Evolutionary conservation across 1,140 invertebrate genomes (phyloP), one percentile per base, ranked within the genome.

Genomic region (Octopus sinensis): DNA sequence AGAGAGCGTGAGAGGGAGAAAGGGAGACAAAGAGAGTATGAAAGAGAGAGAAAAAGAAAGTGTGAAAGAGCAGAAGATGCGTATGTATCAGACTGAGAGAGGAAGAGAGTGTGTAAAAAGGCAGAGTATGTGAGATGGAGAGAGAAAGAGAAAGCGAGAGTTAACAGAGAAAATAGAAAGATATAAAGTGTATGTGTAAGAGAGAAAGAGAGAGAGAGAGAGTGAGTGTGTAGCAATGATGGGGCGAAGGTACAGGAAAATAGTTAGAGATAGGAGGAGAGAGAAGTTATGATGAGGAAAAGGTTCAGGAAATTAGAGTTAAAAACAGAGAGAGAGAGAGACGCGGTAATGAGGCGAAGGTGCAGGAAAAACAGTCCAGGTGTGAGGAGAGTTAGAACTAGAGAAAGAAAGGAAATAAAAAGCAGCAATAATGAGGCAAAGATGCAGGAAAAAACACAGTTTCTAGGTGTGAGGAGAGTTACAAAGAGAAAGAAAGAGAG

Each of bases 71-170:
- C 9, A 23, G 23, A 23, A 52, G 13, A 52, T 10, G 52, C 5
- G 10, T 7, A 68, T 43, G 23, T 9, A 43, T 17, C 23, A 30
- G 5, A 23, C 23, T n/a, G 56, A 78, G 77, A 78, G 77, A 78
- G 79, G 1, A 9, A n/a, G 7, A n/a, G 23, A 23, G 23, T 12
- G 10, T 10, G 23, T 17, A 80, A 43, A 62, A 56, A 52, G n/a
- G 62, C 23, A 62, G 52, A 77, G 23, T 12, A 17, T 12, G 56
- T 12, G 56, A 78, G n/a, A 78, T 17, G 51, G 76, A 53, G n/a
- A n/a, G 71, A 76, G 52, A n/a, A 53, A 23, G 43, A 54, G 53
- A 51, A 53, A 78, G 17, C 23, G 76, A 76, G 56, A 56, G 80
- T 30, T n/a, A 51, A 56, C 2, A 17, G 13, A 54, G 23, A 75